Percentiles rank a stretch among this genome's conserved stretches.
These are phyloP conservation scores for Drosophila demipolita DNA, from an alignment of 2,888 invertebrate species.

Conservation along the genomic window DNA sequence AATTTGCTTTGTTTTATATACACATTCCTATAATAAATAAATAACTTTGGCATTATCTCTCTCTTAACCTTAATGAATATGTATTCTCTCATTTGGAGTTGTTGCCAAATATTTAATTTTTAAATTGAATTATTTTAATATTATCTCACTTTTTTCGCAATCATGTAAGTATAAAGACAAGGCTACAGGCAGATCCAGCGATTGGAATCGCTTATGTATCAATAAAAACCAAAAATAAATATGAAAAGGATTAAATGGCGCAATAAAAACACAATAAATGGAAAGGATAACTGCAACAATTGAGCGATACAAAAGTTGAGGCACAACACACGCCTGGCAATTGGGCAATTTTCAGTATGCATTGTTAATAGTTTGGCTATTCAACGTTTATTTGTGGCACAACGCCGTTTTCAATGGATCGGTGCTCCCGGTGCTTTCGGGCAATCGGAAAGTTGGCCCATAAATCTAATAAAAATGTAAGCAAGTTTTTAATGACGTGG, in stretches of 20 bases:
- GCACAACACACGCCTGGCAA: constrained; percentile 12
- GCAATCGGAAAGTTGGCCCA: constrained; percentile 40
- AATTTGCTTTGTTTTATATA: background rate
- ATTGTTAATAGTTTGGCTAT: constrained; percentile 51
- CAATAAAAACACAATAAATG: constrained; percentile 11
- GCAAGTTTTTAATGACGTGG: constrained; percentile 51
- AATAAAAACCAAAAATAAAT: constrained; percentile 2
- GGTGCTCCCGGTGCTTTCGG: background rate
- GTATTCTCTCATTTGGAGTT: background rate
- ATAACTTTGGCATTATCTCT: background rate
- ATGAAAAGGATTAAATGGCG: constrained; percentile 6
- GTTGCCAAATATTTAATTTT: background rate
- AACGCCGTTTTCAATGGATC: constrained; percentile 11
- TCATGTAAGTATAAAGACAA: background rate
- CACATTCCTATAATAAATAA: background rate
- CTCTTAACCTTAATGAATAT: background rate
- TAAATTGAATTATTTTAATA: background rate
- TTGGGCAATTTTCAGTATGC: constrained; percentile 38
- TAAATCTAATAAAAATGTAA: constrained; percentile 61
- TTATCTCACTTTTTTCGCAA: background rate
- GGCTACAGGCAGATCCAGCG: background rate
- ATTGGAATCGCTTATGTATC: background rate
- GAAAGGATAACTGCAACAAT: constrained; percentile 14
- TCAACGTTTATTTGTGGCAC: constrained; percentile 20
- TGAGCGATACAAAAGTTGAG: constrained; percentile 25